A percentile compares a stretch with the other conserved stretches of the same genome.
phyloP scores from a whole-genome alignment of 2,888 invertebrate species.

The Hartigia nigra region DNA sequence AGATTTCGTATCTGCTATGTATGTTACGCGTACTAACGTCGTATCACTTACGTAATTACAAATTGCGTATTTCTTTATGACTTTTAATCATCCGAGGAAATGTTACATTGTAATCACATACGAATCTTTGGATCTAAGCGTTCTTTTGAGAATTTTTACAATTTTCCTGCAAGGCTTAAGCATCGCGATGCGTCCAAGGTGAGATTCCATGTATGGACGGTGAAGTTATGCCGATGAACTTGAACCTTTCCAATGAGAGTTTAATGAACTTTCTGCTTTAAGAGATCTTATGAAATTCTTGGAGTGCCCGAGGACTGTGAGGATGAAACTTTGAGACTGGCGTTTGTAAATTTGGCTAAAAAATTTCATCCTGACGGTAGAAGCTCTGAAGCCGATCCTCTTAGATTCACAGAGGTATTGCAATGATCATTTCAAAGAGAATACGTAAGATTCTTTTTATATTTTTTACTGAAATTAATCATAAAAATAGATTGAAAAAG shows the following conservation, averaged over 20 bases:
- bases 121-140: background rate
- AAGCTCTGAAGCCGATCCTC: slow-evolving; percentile 75
- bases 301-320: slow-evolving; percentile 76
- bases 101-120: background rate
- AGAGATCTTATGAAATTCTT: slow-evolving; percentile 78
- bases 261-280: slow-evolving; percentile 18
- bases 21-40: background rate
- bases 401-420: slow-evolving; percentile 77
- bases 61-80: background rate
- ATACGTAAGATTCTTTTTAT: slow-evolving; percentile 15
- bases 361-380: slow-evolving; percentile 88
- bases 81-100: background rate
- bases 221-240: background rate
- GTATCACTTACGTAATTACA: background rate
- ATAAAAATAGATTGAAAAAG: slow-evolving; percentile 72
- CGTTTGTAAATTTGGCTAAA: slow-evolving; percentile 82
- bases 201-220: background rate
- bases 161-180: background rate
- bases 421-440: slow-evolving; percentile 7
- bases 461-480: slow-evolving; percentile 24
- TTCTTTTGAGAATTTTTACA: background rate
- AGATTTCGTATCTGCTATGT: background rate
- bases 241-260: background rate
- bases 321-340: slow-evolving; percentile 77
- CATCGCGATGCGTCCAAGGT: background rate